phyloP scores from a whole-genome alignment of 2,888 invertebrate species.

The Leistus spinibarbis region DNA sequence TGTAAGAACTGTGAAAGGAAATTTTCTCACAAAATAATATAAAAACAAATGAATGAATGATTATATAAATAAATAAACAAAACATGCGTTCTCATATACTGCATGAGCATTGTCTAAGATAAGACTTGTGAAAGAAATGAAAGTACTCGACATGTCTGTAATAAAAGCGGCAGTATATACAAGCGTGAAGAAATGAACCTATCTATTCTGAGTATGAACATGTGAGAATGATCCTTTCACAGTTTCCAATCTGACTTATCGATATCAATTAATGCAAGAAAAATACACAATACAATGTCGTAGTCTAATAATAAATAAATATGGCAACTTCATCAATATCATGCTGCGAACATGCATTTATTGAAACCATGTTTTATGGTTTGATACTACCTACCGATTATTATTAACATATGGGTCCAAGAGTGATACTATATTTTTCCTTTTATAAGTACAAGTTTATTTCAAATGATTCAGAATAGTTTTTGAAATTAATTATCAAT shows the following conservation, averaged over 20 bases:
- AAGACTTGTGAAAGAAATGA: constrained; percentile 55
- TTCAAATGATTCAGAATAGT: no score
- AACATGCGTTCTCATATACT: constrained; percentile 65
- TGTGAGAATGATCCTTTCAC: constrained; percentile 79
- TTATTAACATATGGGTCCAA: no score
- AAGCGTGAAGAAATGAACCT: constrained; percentile 53
- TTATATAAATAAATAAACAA: constrained; percentile 55
- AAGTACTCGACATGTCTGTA: constrained; percentile 56
- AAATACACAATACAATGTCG: no score
- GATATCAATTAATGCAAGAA: constrained; percentile 41
- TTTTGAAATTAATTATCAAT: no score
- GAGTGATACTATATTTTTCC: no score
- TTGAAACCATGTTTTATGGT: no score
- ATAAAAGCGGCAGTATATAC: constrained; percentile 66
- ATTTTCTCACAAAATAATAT: constrained; percentile 71
- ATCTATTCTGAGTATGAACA: constrained; percentile 45
- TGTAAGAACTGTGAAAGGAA: constrained; percentile 89
- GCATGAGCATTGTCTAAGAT: constrained; percentile 58
- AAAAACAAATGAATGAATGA: background rate
- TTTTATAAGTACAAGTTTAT: no score
- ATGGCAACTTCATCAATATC: no score
- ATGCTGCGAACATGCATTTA: no score
- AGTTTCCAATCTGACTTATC: constrained; percentile 76
- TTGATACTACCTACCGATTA: no score
- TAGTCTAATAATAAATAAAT: no score